Base-by-base conservation (phyloP, 35 echinoderm and acorn worm species). In the Heliocidaris tuberculata region DNA sequence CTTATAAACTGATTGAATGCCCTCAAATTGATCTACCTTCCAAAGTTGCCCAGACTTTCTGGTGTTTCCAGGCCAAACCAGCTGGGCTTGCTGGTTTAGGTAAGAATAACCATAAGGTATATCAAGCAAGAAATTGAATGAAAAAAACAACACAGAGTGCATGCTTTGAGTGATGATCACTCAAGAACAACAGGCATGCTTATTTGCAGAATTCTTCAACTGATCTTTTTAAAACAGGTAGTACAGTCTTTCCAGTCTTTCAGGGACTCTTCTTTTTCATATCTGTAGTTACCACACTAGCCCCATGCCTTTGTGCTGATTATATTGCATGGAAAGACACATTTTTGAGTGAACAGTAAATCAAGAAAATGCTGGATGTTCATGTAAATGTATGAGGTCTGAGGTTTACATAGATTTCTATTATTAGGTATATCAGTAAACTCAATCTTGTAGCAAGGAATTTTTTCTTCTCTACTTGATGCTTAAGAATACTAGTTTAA, bases 21-120 rank as follows among this genome's bases (percentile, higher is more conserved):
- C 65, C 7, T 78, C 21, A 19, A 78, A 78, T 21, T 78, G 27
- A 78, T 78, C 65, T 78, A 78, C 87, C 47, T 48, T 89, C 29
- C 47, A 49, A 52, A 93, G 91, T 93, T 32, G 91, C 91, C 13
- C 91, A 93, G 91, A 93, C 50, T 24, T 93, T 93, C 30, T 93
- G 91, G 91, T 93, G 91, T 93, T 93, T 93, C 50, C 87, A 89
- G 27, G 50, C 91, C 47, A 15, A 49, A 93, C 91, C 47, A 13
- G 31, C 87, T 89, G 31, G 47, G 31, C 87, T 89, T 47, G 87
- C 31, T 89, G 87, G 87, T 16, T 48, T 89, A 89, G 87, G 87
- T 89, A 89, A 89, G 87, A 21, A 78, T n/a, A 27, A 27, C 15
- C 65, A 78, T 78, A 24, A 78, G 27, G 4, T 19, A n/a, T 19